These are phyloP conservation scores for Corvus cornix DNA, from an alignment of 2,113 vertebrate species.

Conservation along the genomic window DNA sequence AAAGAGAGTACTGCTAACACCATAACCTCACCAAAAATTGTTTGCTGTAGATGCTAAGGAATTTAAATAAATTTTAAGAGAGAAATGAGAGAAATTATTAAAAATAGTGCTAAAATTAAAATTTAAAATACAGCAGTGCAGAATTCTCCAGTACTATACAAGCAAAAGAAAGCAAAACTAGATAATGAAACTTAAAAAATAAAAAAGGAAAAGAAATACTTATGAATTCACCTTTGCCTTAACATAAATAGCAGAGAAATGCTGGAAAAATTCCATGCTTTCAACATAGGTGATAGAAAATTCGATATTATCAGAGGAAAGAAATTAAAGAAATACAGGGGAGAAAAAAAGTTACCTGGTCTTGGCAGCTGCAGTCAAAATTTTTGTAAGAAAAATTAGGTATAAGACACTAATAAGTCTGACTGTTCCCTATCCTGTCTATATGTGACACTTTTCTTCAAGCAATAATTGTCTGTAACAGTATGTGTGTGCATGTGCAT, in stretches of 20 bases:
- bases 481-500: not conserved
- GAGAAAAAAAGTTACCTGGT: not conserved
- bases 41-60: not conserved
- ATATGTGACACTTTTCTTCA: constrained; percentile 38
- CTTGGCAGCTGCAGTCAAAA: constrained; percentile 23
- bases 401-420: constrained; percentile 29
- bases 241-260: not conserved
- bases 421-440: not conserved
- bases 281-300: constrained; percentile 17
- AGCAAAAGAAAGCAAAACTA: not conserved
- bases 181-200: not conserved
- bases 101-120: not conserved
- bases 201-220: fast-evolving
- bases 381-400: constrained; percentile 50
- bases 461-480: constrained; percentile 9
- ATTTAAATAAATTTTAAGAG: not conserved
- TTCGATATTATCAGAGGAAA: constrained; percentile 33
- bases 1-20: not conserved
- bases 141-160: not conserved
- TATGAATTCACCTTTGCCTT: not conserved
- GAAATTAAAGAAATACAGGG: constrained; percentile 18
- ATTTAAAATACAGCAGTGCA: not conserved
- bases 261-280: not conserved
- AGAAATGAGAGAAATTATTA: not conserved
- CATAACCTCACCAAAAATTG: not conserved